Percentiles rank a stretch among this genome's conserved stretches.
Conservation (phyloP, 2,888 invertebrate species). For the Lumbricus terrestris region DNA sequence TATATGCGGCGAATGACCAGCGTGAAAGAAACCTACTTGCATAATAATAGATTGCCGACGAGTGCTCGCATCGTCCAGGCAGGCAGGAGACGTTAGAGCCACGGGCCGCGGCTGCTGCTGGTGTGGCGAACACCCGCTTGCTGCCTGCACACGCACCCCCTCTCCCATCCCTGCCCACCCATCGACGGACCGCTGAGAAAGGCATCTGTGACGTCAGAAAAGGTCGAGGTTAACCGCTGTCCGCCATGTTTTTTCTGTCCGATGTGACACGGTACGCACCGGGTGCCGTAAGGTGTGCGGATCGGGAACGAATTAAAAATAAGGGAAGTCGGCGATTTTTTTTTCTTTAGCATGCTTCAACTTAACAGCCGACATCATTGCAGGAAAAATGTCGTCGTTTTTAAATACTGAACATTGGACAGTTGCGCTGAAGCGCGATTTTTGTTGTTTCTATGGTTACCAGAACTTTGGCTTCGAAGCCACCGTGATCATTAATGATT, state of each 20-base stretch:
- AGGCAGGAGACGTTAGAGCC: not conserved
- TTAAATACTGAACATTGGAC: no score
- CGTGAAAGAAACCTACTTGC: not conserved
- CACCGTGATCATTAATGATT: no score
- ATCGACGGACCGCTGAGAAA: not conserved
- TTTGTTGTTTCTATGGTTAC: no score
- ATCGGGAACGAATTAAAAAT: not conserved
- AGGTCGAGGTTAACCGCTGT: not conserved
- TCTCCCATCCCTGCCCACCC: not conserved
- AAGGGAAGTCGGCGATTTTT: no score
- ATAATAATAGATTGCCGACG: not conserved
- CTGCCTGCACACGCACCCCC: no score
- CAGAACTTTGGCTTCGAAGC: no score
- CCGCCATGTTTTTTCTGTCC: not conserved
- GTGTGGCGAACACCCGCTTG: not conserved
- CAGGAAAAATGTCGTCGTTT: no score
- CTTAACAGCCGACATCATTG: no score
- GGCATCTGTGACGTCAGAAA: not conserved
- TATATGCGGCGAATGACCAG: not conserved
- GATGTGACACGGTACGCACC: not conserved
- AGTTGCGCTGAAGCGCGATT: no score
- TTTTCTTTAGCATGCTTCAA: no score
- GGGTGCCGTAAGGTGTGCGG: not conserved
- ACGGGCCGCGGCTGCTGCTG: not conserved
- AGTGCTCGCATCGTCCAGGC: not conserved